Conservation (phyloP, 2,888 invertebrate species). For the Meandrusa payeni region DNA sequence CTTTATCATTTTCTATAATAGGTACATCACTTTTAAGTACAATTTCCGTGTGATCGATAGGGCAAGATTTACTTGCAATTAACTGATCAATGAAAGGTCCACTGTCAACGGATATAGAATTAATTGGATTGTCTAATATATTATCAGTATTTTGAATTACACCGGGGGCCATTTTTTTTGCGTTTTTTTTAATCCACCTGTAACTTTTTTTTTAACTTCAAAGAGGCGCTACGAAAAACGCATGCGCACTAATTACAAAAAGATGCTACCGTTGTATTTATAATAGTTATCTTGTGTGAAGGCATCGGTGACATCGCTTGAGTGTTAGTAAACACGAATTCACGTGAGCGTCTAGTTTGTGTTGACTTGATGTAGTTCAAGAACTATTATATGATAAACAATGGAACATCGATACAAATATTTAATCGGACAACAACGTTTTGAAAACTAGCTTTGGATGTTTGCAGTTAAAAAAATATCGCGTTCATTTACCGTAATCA, state of each 20-base stretch:
- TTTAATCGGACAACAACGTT: no score
- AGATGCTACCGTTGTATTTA: conserved; percentile 57
- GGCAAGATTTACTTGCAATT: conserved; percentile 41
- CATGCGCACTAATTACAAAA: conserved; percentile 52
- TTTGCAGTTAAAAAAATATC: no score
- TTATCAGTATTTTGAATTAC: conserved; percentile 54
- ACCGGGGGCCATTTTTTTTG: conserved; percentile 59
- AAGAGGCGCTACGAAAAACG: conserved; percentile 46
- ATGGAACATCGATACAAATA: no score
- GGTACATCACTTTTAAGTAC: conserved; percentile 26
- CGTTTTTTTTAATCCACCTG: conserved; percentile 17
- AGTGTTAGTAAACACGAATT: conserved; percentile 44
- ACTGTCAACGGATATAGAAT: conserved; percentile 35
- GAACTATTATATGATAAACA: background rate
- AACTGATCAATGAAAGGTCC: conserved; percentile 41
- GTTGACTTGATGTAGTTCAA: background rate
- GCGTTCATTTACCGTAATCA: no score
- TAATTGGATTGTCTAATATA: conserved; percentile 43
- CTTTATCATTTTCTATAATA: conserved; percentile 27
- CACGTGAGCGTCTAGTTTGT: conserved; percentile 12
- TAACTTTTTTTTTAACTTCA: conserved; percentile 28
- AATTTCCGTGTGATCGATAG: conserved; percentile 41
- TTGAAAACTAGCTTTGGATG: no score
- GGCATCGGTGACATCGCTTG: conserved; percentile 33
- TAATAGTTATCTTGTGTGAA: conserved; percentile 55